Conservation (phyloP, 2,113 vertebrate species). For the Vireo altiloquus region DNA sequence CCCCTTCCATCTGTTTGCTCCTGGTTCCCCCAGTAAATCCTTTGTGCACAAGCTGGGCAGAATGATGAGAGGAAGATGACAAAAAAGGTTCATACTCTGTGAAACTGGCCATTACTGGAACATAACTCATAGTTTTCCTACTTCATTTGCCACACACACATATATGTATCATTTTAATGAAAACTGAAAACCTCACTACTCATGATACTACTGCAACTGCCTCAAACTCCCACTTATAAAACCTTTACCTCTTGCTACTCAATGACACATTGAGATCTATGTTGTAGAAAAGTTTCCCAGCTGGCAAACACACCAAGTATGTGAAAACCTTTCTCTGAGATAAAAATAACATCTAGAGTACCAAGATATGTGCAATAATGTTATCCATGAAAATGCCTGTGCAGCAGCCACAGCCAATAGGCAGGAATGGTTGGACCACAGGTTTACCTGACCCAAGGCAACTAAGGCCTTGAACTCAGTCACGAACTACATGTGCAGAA, state of each 20-base stretch:
- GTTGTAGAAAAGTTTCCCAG: not conserved
- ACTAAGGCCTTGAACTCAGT: not conserved
- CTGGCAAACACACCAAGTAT: not conserved
- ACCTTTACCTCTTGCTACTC: not conserved
- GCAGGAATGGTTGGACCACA: not conserved
- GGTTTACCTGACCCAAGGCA: not conserved
- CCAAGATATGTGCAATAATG: not conserved
- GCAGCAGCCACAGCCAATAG: not conserved
- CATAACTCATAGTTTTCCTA: not conserved
- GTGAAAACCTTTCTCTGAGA: not conserved
- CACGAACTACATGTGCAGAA: not conserved
- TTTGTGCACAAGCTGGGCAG: not conserved
- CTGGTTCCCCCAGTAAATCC: not conserved
- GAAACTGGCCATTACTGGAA: not conserved
- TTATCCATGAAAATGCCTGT: not conserved
- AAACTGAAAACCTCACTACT: not conserved
- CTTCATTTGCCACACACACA: not conserved
- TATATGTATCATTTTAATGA: not conserved
- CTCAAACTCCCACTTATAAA: not conserved
- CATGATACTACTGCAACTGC: not conserved
- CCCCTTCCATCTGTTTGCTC: not conserved
- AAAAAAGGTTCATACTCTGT: not conserved
- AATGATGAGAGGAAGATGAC: not conserved
- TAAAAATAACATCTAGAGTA: not conserved
- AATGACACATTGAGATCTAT: fast-evolving